Percentiles rank a stretch among this genome's conserved stretches.
Conservation (phyloP, 2,797 vertebrate genomes). For the Esox lucius region DNA sequence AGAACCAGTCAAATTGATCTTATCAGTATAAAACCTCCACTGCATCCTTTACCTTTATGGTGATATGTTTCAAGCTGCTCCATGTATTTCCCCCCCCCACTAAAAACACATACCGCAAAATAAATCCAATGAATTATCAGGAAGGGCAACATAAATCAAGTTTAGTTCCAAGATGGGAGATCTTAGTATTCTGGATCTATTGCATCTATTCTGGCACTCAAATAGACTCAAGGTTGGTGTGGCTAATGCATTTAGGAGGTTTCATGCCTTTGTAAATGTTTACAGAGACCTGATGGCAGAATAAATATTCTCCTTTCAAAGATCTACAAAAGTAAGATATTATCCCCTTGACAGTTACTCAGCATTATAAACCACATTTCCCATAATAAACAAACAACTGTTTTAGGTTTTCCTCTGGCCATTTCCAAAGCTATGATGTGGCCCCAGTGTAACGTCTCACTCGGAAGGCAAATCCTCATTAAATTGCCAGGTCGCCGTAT, state of each 20-base stretch:
- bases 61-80: conserved; percentile 55
- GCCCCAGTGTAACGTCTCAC: conserved; percentile 10
- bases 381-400: background rate
- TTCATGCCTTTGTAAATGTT: background rate
- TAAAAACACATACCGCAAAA: background rate
- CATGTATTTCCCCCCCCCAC: conserved; percentile 25
- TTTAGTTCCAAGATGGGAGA: background rate
- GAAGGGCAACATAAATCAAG: background rate
- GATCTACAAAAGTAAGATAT: background rate
- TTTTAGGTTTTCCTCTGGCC: background rate
- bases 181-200: background rate
- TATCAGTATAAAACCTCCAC: conserved; percentile 52
- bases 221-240: background rate
- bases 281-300: background rate
- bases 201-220: background rate
- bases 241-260: background rate
- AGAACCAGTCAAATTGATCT: conserved; percentile 69
- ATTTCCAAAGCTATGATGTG: background rate
- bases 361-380: background rate
- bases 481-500: conserved; percentile 24
- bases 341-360: background rate
- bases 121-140: background rate
- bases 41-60: conserved; percentile 65
- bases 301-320: background rate
- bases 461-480: conserved; percentile 11